Evolutionary conservation across 2,888 invertebrate genomes (phyloP).

Genomic region (Agrotis exclamationis): DNA sequence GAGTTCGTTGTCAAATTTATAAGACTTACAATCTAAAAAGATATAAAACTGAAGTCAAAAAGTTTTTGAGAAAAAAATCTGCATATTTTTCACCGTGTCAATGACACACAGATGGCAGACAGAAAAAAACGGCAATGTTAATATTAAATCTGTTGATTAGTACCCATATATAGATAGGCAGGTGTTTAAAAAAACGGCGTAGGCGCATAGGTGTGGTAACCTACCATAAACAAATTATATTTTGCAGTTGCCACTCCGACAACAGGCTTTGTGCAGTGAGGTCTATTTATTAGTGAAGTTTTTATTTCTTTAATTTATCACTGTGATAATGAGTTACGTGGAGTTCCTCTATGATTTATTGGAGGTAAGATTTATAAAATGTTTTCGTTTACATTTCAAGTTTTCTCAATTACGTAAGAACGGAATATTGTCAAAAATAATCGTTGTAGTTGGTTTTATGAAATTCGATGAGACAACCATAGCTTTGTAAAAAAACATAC

Average conservation of each 20-base stretch:
- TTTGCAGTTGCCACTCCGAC: slow-evolving; percentile 79
- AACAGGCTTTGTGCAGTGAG: slow-evolving; percentile 73
- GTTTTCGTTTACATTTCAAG: background rate
- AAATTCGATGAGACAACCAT: no score
- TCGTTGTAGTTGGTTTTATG: background rate
- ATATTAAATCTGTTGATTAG: slow-evolving; percentile 77
- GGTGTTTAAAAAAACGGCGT: slow-evolving; percentile 76
- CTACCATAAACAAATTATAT: slow-evolving; percentile 77
- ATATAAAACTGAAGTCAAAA: background rate
- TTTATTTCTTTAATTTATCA: slow-evolving; percentile 57
- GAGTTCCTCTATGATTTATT: slow-evolving; percentile 85
- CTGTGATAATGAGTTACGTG: slow-evolving; percentile 81
- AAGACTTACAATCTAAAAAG: background rate
- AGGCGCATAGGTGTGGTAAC: slow-evolving; percentile 84
- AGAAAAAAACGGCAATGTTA: slow-evolving; percentile 56
- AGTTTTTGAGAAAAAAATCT: background rate
- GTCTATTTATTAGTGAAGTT: slow-evolving; percentile 56
- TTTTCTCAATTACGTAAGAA: background rate
- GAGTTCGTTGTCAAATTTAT: background rate
- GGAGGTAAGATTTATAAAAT: slow-evolving; percentile 76
- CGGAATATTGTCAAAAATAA: background rate
- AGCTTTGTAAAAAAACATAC: no score
- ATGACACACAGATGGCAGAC: slow-evolving; percentile 57
- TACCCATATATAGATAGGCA: slow-evolving; percentile 79
- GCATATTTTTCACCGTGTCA: slow-evolving; percentile 47